Conservation (phyloP, 2,888 invertebrate species). For the Ochropleura plecta region DNA sequence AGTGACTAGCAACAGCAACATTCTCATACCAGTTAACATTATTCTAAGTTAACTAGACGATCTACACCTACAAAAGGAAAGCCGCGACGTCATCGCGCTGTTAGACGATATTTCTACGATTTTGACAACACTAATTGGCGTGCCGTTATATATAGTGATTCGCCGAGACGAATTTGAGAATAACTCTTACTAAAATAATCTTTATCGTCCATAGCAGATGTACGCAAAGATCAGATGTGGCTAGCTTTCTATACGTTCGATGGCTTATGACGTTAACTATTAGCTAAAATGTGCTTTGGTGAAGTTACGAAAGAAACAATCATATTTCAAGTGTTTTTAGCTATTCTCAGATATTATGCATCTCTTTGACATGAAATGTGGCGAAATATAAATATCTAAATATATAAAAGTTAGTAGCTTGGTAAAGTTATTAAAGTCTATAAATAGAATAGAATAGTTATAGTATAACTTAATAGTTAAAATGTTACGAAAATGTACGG, state of each 20-base stretch:
- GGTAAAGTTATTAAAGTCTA: background rate
- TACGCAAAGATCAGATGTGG: slow-evolving; percentile 43
- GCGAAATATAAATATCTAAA: slow-evolving; percentile 3
- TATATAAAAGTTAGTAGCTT: background rate
- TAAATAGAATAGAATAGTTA: background rate
- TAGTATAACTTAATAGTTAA: background rate
- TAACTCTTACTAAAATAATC: slow-evolving; percentile 53
- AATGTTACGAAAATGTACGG: background rate
- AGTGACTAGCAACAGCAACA: slow-evolving; percentile 21
- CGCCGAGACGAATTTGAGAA: slow-evolving; percentile 51
- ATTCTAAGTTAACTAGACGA: slow-evolving; percentile 43
- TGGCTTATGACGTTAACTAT: slow-evolving; percentile 33
- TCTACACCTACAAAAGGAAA: slow-evolving; percentile 51
- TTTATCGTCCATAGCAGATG: slow-evolving; percentile 37
- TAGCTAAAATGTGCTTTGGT: slow-evolving; percentile 12
- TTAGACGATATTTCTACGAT: slow-evolving; percentile 61
- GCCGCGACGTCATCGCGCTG: slow-evolving; percentile 42
- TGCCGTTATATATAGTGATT: slow-evolving; percentile 53
- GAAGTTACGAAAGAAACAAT: slow-evolving; percentile 27
- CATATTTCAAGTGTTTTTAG: background rate
- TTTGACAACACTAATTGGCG: slow-evolving; percentile 65
- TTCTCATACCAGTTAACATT: slow-evolving; percentile 23
- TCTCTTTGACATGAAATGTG: background rate
- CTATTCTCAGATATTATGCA: background rate
- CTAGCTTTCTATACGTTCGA: slow-evolving; percentile 50